Conservation (phyloP, 2,113 vertebrate species). For the Cottus gobio region DNA sequence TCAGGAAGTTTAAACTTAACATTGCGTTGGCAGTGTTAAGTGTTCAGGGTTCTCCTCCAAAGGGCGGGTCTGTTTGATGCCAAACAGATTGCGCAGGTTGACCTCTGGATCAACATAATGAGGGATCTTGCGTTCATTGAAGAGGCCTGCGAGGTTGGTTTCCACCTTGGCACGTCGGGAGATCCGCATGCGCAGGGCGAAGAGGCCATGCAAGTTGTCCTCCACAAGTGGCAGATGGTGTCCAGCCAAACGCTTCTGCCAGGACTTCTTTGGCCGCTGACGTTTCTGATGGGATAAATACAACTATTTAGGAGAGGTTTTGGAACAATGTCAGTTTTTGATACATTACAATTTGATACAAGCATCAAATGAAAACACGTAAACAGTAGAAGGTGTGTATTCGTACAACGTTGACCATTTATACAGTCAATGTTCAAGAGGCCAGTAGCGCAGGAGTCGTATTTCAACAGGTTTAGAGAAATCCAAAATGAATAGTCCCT, state of each 20-base stretch:
- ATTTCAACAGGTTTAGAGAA: conserved; percentile 24
- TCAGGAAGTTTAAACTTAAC: not conserved
- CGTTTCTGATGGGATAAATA: conserved; percentile 37
- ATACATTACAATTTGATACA: not conserved
- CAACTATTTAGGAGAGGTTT: not conserved
- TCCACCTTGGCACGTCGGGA: conserved; percentile 80
- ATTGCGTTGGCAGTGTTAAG: too few relatives aligned
- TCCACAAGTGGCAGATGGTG: conserved; percentile 73
- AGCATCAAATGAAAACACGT: not conserved
- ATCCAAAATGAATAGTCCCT: conserved; percentile 23
- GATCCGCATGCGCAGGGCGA: conserved; percentile 79
- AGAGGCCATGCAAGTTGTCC: conserved; percentile 80
- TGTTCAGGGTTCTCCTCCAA: not conserved
- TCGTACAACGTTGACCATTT: not conserved
- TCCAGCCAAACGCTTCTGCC: conserved; percentile 81
- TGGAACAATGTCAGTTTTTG: not conserved
- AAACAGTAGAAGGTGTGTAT: not conserved
- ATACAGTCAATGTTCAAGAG: not conserved
- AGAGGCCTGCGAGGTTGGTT: conserved; percentile 80
- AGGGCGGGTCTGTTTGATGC: conserved; percentile 46
- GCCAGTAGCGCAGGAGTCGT: not conserved
- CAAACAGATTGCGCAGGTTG: conserved; percentile 81
- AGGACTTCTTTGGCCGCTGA: conserved; percentile 72
- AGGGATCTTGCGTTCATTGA: conserved; percentile 86
- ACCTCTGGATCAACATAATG: conserved; percentile 82